phyloP scores from a whole-genome alignment of 2,797 vertebrate genomes.

The Aldrovandia affinis region DNA sequence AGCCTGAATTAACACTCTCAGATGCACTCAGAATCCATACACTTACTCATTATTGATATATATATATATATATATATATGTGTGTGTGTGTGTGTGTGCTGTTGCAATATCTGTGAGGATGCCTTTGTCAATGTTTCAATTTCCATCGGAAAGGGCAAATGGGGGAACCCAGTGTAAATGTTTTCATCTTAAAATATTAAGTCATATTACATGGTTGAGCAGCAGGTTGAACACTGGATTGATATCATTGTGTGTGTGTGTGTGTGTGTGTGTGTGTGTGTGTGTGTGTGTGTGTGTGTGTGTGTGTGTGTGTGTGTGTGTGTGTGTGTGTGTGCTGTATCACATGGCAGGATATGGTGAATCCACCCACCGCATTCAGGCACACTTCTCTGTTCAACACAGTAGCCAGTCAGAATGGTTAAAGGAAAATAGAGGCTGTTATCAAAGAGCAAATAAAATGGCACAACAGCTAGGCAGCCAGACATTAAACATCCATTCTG shows the following conservation, averaged over 20 bases:
- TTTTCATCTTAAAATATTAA: background rate
- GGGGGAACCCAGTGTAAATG: background rate
- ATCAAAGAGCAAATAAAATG: conserved; percentile 67
- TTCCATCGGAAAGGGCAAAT: background rate
- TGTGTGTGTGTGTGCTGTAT: background rate
- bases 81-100: background rate
- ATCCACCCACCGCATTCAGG: background rate
- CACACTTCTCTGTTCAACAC: background rate
- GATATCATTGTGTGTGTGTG: background rate
- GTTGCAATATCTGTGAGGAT: background rate
- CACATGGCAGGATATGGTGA: background rate
- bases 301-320: no score
- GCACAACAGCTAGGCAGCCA: conserved; percentile 48
- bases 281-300: background rate
- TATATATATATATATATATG: background rate
- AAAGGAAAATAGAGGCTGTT: conserved; percentile 69
- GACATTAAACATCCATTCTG: conserved; percentile 78
- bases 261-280: no score
- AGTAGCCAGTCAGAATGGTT: conserved; percentile 5
- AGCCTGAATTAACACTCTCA: background rate
- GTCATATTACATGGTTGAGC: background rate
- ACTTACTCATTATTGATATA: background rate
- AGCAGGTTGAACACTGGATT: background rate
- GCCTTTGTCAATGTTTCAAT: background rate
- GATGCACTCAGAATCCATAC: background rate